Evolutionary conservation across 2,888 invertebrate species (phyloP).

Genomic region (Theretra japonica): DNA sequence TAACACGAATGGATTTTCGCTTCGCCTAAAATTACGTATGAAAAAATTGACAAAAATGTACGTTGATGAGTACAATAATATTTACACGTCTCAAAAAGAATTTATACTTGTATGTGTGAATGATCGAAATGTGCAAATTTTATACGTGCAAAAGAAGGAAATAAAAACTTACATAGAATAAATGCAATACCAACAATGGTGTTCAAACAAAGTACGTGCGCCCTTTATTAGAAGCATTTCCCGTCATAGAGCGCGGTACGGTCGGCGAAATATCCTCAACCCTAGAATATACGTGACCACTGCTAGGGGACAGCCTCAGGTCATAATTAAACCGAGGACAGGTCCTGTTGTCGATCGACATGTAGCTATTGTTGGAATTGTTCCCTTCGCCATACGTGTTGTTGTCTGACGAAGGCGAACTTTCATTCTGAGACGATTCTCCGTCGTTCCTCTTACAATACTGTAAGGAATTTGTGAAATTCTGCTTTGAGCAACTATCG

Average conservation of each 20-base stretch:
- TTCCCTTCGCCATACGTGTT: constrained; percentile 87
- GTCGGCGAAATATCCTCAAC: constrained; percentile 80
- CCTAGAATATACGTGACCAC: constrained; percentile 82
- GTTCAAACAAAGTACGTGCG: constrained; percentile 81
- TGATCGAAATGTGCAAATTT: constrained; percentile 50
- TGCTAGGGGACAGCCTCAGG: constrained; percentile 81
- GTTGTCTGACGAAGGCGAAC: constrained; percentile 82
- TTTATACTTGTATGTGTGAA: constrained; percentile 48
- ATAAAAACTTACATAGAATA: constrained; percentile 34
- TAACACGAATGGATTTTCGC: constrained; percentile 48
- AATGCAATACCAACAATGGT: constrained; percentile 41
- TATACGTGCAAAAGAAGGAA: constrained; percentile 49
- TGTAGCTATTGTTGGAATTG: constrained; percentile 88
- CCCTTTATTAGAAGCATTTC: constrained; percentile 68
- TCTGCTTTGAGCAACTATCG: constrained; percentile 83
- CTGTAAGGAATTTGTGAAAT: constrained; percentile 80
- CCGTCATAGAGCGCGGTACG: constrained; percentile 71
- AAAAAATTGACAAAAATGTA: constrained; percentile 74
- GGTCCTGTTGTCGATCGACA: constrained; percentile 86
- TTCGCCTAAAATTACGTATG: constrained; percentile 72
- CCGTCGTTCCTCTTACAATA: constrained; percentile 78
- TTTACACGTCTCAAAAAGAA: constrained; percentile 58
- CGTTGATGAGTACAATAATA: constrained; percentile 53
- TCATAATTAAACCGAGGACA: constrained; percentile 84
- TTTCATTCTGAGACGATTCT: constrained; percentile 84